phyloP scores from a whole-genome alignment of 2,888 invertebrate species.

The Archips xylosteana region DNA sequence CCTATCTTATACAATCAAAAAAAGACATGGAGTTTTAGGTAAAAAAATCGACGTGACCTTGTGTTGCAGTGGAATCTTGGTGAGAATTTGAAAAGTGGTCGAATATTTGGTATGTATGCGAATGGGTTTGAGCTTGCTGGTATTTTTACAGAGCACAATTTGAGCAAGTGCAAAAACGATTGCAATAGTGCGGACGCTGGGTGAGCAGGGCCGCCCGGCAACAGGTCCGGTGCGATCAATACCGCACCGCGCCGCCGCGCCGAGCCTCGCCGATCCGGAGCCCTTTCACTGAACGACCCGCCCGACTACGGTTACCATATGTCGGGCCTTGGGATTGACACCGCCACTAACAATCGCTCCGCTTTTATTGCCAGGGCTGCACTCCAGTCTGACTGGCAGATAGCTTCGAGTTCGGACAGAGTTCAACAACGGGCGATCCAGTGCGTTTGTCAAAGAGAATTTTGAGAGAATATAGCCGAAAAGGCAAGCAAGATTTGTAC shows the following conservation, averaged over 20 bases:
- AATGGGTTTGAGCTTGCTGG: neutral
- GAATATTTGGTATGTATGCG: neutral
- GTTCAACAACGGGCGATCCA: neutral
- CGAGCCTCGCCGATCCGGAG: slow-evolving; percentile 55
- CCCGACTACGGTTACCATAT: slow-evolving; percentile 45
- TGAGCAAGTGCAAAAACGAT: slow-evolving; percentile 29
- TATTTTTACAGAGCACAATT: neutral
- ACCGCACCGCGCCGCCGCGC: slow-evolving; percentile 65
- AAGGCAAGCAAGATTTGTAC: neutral
- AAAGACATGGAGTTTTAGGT: neutral
- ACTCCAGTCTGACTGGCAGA: slow-evolving; percentile 19
- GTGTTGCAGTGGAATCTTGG: neutral
- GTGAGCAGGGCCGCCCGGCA: slow-evolving; percentile 71
- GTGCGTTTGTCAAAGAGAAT: neutral
- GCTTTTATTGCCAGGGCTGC: slow-evolving; percentile 33
- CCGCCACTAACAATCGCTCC: slow-evolving; percentile 36
- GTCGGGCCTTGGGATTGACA: slow-evolving; percentile 42
- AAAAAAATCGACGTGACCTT: neutral
- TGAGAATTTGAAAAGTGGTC: neutral
- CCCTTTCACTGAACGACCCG: slow-evolving; percentile 44
- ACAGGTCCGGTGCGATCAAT: slow-evolving; percentile 82
- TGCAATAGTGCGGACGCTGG: slow-evolving; percentile 49
- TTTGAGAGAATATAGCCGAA: neutral
- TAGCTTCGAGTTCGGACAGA: neutral
- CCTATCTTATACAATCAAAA: neutral